Conservation (phyloP, 2,113 vertebrate genomes). For the Morphnarchus princeps region DNA sequence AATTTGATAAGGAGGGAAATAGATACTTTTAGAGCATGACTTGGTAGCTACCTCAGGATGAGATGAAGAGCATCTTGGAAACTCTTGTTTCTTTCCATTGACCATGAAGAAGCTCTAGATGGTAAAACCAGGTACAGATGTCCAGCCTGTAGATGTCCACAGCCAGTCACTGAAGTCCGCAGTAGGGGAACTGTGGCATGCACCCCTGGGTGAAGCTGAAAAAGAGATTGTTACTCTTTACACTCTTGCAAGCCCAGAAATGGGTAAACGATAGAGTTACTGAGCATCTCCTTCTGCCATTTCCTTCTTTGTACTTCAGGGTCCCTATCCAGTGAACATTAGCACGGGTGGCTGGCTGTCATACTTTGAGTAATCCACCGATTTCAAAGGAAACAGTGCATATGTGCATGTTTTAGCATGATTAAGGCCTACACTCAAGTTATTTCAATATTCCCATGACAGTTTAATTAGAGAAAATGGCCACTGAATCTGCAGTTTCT, state of each 20-base stretch:
- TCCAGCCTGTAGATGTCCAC: not conserved
- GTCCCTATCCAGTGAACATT: not conserved
- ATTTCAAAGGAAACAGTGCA: not conserved
- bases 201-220: not conserved
- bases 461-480: slow-evolving; percentile 5
- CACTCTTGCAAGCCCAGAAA: not conserved
- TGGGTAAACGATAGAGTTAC: not conserved
- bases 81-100: not conserved
- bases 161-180: not conserved
- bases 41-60: not conserved
- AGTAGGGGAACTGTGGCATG: not conserved
- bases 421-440: not conserved
- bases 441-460: not conserved
- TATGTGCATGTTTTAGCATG: not conserved
- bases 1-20: not conserved
- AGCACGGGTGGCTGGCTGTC: not conserved
- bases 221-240: not conserved
- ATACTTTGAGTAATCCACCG: not conserved
- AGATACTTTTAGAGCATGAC: not conserved
- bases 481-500: not conserved
- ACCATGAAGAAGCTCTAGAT: not conserved
- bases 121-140: not conserved
- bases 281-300: not conserved
- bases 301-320: not conserved
- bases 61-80: not conserved